These are phyloP conservation scores for Agonopterix alstromeriana DNA, from an alignment of 2,888 invertebrate species.

Conservation along the genomic window DNA sequence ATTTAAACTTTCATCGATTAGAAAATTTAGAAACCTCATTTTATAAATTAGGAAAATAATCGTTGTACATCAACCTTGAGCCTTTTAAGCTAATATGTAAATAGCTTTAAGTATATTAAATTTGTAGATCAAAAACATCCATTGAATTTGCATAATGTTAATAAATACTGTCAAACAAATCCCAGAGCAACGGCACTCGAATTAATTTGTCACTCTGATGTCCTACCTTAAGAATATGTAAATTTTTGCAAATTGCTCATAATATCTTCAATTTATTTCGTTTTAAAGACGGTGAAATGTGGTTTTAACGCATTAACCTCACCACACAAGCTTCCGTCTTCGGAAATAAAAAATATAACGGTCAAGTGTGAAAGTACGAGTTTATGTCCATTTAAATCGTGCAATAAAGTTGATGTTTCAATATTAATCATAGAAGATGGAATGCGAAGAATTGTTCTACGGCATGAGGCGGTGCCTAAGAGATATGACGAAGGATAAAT, in stretches of 20 bases:
- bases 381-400: slow-evolving; percentile 6
- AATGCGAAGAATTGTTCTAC: slow-evolving; percentile 8
- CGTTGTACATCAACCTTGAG: not conserved
- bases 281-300: slow-evolving; percentile 19
- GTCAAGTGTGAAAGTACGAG: slow-evolving; percentile 20
- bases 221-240: slow-evolving; percentile 9
- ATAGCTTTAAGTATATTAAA: not conserved
- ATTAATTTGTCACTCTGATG: slow-evolving; percentile 14
- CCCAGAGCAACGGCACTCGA: slow-evolving; percentile 19
- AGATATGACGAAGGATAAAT: slow-evolving; percentile 44
- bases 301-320: slow-evolving; percentile 20
- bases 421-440: slow-evolving; percentile 23
- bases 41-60: too few relatives aligned
- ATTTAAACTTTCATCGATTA: too few relatives aligned
- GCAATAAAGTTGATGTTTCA: slow-evolving; percentile 10
- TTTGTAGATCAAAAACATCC: slow-evolving; percentile 3
- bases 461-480: slow-evolving; percentile 19
- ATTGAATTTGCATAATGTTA: slow-evolving; percentile 3
- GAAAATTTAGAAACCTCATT: not conserved
- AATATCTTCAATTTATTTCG: slow-evolving; percentile 20
- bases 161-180: not conserved
- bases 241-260: slow-evolving; percentile 16
- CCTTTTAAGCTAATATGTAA: not conserved
- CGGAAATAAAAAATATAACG: slow-evolving; percentile 23
- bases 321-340: slow-evolving; percentile 4